Conservation (phyloP, 2,888 invertebrate species). For the Standfussiana lucernea region DNA sequence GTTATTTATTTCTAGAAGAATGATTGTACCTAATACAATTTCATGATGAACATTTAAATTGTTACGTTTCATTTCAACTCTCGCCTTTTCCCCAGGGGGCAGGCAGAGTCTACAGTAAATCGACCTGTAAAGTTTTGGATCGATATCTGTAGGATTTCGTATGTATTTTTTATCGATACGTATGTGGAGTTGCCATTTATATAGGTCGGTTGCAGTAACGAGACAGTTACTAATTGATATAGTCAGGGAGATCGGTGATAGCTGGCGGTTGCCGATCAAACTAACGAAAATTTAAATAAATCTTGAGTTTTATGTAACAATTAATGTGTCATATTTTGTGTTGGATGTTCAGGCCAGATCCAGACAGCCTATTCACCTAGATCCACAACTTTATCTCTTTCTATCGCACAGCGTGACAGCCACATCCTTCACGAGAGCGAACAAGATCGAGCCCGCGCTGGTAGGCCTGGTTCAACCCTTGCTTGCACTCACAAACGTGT, state of each 20-base stretch:
- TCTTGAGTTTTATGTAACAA: too few species aligned
- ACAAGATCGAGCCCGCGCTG: too few species aligned
- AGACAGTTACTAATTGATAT: background rate
- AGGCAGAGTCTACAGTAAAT: too few species aligned
- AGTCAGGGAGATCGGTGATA: background rate
- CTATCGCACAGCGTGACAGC: background rate
- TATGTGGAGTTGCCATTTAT: background rate
- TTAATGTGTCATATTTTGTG: background rate
- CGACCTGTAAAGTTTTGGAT: background rate
- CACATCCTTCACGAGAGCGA: background rate
- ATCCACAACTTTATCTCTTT: background rate
- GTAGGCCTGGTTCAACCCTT: too few species aligned
- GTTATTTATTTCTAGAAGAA: background rate
- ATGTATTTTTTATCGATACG: background rate
- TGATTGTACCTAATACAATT: constrained; percentile 22
- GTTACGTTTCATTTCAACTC: constrained; percentile 3
- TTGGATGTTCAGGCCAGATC: background rate
- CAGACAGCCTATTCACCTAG: background rate
- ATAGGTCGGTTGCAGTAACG: background rate
- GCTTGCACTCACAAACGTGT: background rate
- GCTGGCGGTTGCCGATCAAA: too few species aligned
- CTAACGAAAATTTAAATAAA: too few species aligned
- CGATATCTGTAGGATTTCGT: background rate
- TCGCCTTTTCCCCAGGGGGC: background rate
- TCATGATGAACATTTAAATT: background rate